Evolutionary conservation across 2,113 vertebrate species (phyloP), one percentile per base, ranked within the genome.

Genomic region (Oreotragus oreotragus): DNA sequence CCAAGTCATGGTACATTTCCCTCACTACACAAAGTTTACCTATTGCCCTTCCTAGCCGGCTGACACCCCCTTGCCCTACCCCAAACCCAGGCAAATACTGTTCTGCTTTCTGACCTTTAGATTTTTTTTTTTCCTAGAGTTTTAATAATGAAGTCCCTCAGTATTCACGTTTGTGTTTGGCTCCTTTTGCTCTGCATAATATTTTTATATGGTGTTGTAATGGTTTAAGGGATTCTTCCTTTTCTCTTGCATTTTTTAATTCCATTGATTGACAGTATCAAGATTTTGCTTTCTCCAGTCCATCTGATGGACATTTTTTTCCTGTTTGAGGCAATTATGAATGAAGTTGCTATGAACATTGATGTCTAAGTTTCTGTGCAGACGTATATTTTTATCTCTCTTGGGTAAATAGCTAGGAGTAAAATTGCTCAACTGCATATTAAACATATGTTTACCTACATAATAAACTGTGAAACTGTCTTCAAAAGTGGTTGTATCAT

Each of bases 1-100:
- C 80, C 16, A 58, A 91, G 28, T 16, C 17, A 10, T 10, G 55
- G 47, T 33, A 2, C 55, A 84, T 89, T 36, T 55, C 23, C 25
- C 2, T 62, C n/a, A 77, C 2, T 6, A 16, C 0, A 12, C 11
- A 27, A 19, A 39, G 13, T 79, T 58, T 3, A 0, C 14, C 28
- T 49, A 9, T 2, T 57, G 19, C 16, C 43, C 5, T 70, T 57
- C 3, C 57, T 57, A 21, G 39, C 58, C 27, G 8, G 1, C 2
- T 11, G 58, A 84, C 30, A 62, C 1, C 12, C 16, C 11, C 47
- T 16, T 36, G 0, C 15, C 53, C 84, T 12, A 53, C 47, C n/a
- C 8, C 2, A 7, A 36, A 39, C 43, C 51, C 73, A 55, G 30
- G 11, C 2, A 11, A 7, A 28, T 45, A 21, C 39, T 47, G 14